These are phyloP conservation scores for Leptinotarsa undecemlineata DNA, from an alignment of 1,140 invertebrate species.

Conservation along the genomic window DNA sequence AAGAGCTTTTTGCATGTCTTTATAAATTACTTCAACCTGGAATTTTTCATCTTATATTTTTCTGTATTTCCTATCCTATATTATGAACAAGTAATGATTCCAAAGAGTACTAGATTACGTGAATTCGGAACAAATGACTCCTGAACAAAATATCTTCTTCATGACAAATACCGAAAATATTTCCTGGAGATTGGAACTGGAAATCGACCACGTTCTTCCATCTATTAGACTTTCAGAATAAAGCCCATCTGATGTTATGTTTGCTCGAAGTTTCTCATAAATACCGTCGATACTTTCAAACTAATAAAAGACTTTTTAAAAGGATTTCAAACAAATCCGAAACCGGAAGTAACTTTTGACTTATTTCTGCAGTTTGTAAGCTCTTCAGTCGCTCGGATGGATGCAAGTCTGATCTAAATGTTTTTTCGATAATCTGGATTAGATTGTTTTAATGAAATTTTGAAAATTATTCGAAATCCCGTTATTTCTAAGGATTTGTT, in stretches of 20 bases:
- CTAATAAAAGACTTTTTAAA: slow-evolving; percentile 6
- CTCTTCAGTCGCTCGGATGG: not conserved
- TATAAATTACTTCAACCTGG: too few relatives aligned
- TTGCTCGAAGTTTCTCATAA: not conserved
- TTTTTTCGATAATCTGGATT: not conserved
- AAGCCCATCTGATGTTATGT: not conserved
- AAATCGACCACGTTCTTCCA: not conserved
- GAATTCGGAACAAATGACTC: too few relatives aligned
- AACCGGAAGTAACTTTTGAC: not conserved
- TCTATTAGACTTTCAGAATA: not conserved
- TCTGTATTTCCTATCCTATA: too few relatives aligned
- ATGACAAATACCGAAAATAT: not conserved
- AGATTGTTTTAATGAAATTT: too few relatives aligned
- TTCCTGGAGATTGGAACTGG: not conserved
- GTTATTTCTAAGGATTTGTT: too few relatives aligned
- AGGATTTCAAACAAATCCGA: not conserved
- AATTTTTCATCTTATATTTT: too few relatives aligned
- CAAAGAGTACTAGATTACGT: too few relatives aligned
- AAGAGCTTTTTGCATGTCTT: too few relatives aligned
- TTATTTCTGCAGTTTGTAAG: not conserved
- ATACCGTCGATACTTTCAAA: slow-evolving; percentile 1
- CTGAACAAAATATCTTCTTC: too few relatives aligned
- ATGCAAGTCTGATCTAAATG: not conserved
- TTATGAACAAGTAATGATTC: too few relatives aligned
- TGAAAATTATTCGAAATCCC: too few relatives aligned